Evolutionary conservation across 2,113 vertebrate species (phyloP), one percentile per base, ranked within the genome.

Genomic region (Petrocephalus zakoni): DNA sequence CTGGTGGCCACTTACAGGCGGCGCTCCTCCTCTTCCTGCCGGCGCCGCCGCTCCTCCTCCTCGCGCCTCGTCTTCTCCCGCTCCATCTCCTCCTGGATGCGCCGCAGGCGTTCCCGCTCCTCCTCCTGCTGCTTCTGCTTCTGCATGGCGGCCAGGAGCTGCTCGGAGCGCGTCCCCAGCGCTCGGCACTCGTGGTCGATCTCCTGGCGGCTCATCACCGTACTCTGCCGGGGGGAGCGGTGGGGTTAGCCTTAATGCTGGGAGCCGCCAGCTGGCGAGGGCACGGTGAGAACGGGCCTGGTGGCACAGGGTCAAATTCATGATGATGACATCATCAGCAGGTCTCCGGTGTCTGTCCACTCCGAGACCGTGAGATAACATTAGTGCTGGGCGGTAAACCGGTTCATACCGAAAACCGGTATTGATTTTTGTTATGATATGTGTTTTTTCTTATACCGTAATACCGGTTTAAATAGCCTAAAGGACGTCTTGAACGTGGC

Each of bases 1-100:
- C 21, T 21, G 49, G 8, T 4, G 11, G 19, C 13, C 6, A 95
- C 97, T 97, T 90, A 99, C 98, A 97, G 92, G 0, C 95, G 92
- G 56, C 98, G 93, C 2, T 99, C 98, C 5, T 97, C 96, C 88
- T 97, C 97, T 25, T 98, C 98, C 93, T 97, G 97, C 86, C 92
- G 94, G 82, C 97, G 95, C 0, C 90, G 94, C 10, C 88, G 91
- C 52, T 99, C 97, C 34, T 99, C 97, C 89, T 97, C 96, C 89
- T 98, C 97, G 19, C 95, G 96, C 89, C 97, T 96, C 93, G 93
- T 96, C 91, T 90, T 96, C 92, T 99, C 98, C 56, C 92, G 94
- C 89, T 98, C 97, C 98, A 99, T 99, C 92, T 99, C 98, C 90
- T 98, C 97, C 92, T 99, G 97, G 93, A 99, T 99, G 34, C 93